Evolutionary conservation across 2,797 vertebrate species (phyloP).

Genomic region (Ptychadena robeensis): DNA sequence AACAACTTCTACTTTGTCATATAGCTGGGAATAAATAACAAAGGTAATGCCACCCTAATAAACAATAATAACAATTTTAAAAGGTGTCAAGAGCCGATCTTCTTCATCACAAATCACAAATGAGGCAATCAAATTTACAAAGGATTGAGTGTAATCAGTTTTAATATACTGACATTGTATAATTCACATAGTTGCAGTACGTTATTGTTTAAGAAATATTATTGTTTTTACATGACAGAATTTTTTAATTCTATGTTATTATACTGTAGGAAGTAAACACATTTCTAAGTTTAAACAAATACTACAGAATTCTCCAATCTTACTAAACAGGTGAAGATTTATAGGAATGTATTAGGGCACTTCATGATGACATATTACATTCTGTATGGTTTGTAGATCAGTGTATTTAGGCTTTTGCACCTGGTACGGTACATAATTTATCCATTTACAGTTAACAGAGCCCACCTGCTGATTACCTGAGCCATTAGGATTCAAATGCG

Average conservation of each 20-base stretch:
- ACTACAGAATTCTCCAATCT: background rate
- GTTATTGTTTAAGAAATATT: too few relatives aligned
- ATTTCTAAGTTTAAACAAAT: background rate
- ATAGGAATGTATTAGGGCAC: background rate
- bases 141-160: background rate
- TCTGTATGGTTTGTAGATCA: slow-evolving; percentile 26
- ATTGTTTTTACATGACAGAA: too few relatives aligned
- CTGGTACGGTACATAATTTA: slow-evolving; percentile 24
- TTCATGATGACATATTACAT: background rate
- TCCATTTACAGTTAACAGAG: background rate
- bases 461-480: slow-evolving; percentile 24
- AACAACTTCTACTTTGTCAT: background rate
- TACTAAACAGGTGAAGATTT: slow-evolving; percentile 3
- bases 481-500: background rate
- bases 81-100: too few relatives aligned
- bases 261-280: background rate
- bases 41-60: too few relatives aligned
- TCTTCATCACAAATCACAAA: background rate
- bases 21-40: background rate
- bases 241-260: too few relatives aligned
- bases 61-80: background rate
- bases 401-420: slow-evolving; percentile 25
- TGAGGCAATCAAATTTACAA: background rate
- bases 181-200: background rate
- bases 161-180: background rate